These are phyloP conservation scores for Gambusia affinis DNA, from an alignment of 2,113 vertebrate genomes.

Conservation along the genomic window DNA sequence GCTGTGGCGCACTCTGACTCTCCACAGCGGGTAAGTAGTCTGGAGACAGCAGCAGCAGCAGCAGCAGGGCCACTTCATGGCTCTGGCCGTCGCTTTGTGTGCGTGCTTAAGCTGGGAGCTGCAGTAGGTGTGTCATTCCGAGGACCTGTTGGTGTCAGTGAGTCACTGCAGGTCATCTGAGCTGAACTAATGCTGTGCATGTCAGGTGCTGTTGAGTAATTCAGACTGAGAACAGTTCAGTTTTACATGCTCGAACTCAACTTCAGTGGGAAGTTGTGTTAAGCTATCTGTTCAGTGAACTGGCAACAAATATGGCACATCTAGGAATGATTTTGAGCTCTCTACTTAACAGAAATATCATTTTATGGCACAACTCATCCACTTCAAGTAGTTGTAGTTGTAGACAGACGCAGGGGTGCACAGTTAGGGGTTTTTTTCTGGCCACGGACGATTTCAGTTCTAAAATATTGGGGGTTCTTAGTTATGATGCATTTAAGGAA, in stretches of 20 bases:
- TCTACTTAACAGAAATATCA: neutral
- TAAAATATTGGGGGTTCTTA: neutral
- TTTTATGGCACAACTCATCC: too few species aligned
- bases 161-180: constrained; percentile 55
- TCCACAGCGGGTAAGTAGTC: constrained; percentile 63
- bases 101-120: neutral
- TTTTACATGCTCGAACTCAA: constrained; percentile 5
- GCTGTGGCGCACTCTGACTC: constrained; percentile 67
- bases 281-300: neutral
- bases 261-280: neutral
- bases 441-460: neutral
- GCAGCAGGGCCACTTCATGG: neutral
- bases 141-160: constrained; percentile 23
- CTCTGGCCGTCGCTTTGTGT: neutral
- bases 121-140: constrained; percentile 58
- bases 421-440: neutral
- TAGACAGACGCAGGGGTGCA: neutral
- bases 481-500: neutral
- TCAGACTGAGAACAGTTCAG: neutral
- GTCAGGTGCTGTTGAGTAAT: constrained; percentile 58
- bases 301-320: neutral
- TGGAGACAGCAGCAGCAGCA: neutral
- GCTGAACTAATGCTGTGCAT: constrained; percentile 23
- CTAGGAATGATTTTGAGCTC: neutral
- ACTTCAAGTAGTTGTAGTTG: neutral